Base-by-base conservation (phyloP, 2,797 vertebrate genomes). In the Argya squamiceps region DNA sequence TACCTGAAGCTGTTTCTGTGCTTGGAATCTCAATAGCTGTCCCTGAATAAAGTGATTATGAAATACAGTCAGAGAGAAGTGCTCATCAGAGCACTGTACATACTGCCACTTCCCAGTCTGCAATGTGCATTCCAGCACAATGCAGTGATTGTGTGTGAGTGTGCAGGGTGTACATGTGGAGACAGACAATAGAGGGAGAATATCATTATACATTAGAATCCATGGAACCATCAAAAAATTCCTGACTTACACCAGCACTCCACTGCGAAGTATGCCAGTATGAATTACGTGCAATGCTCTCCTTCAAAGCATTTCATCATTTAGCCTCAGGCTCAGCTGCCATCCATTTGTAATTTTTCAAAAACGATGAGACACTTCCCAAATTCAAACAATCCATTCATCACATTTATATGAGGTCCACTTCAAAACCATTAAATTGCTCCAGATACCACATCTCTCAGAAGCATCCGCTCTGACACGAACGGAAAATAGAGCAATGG, bases 351-450 rank as follows among this genome's bases (percentile, higher is more conserved):
- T 20, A 67, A 88, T 79, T 91, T 69, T 78, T 95, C 65, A 56
- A 32, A 80, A 92, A 59, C 0, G 2, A 82, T 82, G 83, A 86
- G 83, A 93, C 63, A 77, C 80, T 93, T 88, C 56, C 41, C 30
- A 79, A 90, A 95, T 64, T 90, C 92, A 89, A 95, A 95, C 77
- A 73, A 92, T 70, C 46, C 63, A 76, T 92, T 90, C 70, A 82
- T 76, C 85, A 63, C 2, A 0, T 84, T 88, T 93, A 82, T 69
- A 41, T 56, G 52, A 47, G 56, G 49, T 52, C 56, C 71, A 60
- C 60, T 96, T 94, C 80, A 94, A 79, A 91, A 71, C 29, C 76
- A 75, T 79, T 90, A 63, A 52, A 34, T 50, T 65, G 88, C 80
- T 86, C 68, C 80, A 76, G 88, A 73, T 74, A 53, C 27, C 75